phyloP scores from a whole-genome alignment of 2,888 invertebrate genomes.

The Nephrotoma appendiculata region DNA sequence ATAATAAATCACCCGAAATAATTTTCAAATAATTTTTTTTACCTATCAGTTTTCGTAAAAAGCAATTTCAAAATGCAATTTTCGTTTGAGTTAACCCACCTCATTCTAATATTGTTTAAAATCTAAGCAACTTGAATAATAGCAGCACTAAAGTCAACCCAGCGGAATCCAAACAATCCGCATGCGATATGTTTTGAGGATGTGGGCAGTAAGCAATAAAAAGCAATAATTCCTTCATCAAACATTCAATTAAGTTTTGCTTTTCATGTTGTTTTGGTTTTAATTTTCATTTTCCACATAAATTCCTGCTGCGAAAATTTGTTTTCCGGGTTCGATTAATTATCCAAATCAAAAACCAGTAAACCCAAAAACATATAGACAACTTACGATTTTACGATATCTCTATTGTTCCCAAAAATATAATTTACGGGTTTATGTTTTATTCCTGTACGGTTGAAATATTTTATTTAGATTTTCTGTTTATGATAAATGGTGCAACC shows the following conservation, averaged over 20 bases:
- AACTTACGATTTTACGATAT: neutral
- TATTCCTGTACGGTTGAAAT: too few relatives aligned
- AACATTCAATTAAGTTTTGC: neutral
- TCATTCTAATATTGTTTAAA: neutral
- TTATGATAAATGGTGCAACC: too few relatives aligned
- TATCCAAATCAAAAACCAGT: neutral
- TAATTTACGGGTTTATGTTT: too few relatives aligned
- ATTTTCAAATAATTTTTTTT: too few relatives aligned
- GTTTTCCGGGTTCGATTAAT: neutral
- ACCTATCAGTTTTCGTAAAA: too few relatives aligned
- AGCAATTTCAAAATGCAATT: too few relatives aligned
- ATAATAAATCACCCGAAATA: too few relatives aligned
- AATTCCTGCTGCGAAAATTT: neutral
- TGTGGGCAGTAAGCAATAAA: neutral
- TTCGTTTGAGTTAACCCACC: too few relatives aligned
- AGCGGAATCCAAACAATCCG: neutral
- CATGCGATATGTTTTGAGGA: neutral
- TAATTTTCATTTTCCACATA: neutral
- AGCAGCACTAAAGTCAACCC: neutral
- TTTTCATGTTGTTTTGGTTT: neutral
- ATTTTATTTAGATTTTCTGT: too few relatives aligned
- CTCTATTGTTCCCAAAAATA: too few relatives aligned
- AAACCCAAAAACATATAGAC: neutral
- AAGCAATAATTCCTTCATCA: neutral
- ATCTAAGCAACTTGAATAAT: neutral